A percentile compares a stretch with the other conserved stretches of the same genome.
Evolutionary conservation across 1,140 invertebrate species (phyloP).

Genomic region (Drosophila sturtevanti): DNA sequence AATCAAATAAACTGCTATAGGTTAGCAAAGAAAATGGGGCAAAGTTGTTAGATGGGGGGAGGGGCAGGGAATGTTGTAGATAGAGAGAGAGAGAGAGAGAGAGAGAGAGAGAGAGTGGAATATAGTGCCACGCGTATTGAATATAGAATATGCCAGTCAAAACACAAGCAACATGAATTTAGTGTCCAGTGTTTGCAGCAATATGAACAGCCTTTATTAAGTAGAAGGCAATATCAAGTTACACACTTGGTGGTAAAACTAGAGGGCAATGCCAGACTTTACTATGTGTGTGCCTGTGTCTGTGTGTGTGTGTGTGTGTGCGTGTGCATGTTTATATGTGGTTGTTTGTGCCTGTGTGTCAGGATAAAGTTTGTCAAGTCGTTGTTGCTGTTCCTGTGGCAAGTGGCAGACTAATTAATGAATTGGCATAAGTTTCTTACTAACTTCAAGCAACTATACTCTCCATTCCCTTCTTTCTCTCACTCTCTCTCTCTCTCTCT

Average conservation of each 20-base stretch:
- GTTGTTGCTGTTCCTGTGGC: constrained; percentile 45
- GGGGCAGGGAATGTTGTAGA: too few relatives aligned
- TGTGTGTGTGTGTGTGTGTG: constrained; percentile 1
- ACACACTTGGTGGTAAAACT: constrained; percentile 52
- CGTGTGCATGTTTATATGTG: constrained; percentile 12
- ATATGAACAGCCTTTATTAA: constrained; percentile 71
- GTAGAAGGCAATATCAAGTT: constrained; percentile 70
- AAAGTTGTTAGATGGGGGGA: not conserved
- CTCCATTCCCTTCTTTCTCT: not conserved
- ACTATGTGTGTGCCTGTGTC: not conserved
- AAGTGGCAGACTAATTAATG: constrained; percentile 77
- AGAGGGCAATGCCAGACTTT: not conserved
- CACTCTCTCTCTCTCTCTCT: not conserved
- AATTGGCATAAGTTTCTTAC: constrained; percentile 76
- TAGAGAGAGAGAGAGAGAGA: too few relatives aligned
- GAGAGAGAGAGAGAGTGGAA: not conserved
- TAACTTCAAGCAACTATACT: constrained; percentile 21
- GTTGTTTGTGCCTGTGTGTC: constrained; percentile 17
- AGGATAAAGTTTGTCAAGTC: constrained; percentile 56
- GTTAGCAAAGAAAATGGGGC: too few relatives aligned
- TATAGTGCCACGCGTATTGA: constrained; percentile 46
- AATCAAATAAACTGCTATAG: constrained; percentile 69
- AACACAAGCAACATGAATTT: constrained; percentile 35
- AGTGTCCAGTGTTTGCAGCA: constrained; percentile 32
- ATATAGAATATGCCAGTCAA: constrained; percentile 58